These are phyloP conservation scores for Dallia pectoralis DNA, from an alignment of 2,797 vertebrate genomes.

Conservation along the genomic window DNA sequence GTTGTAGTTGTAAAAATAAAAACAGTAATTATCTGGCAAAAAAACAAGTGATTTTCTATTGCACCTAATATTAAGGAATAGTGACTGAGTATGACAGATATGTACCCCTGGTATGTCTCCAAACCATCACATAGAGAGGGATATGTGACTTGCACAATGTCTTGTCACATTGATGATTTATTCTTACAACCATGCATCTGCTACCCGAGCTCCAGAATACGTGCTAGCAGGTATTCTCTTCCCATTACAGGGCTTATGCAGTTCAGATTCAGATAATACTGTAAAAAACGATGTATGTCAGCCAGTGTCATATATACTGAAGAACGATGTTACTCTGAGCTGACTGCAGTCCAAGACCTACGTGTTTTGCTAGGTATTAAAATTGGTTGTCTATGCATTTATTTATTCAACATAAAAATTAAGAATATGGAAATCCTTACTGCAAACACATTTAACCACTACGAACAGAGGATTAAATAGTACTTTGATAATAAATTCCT, in stretches of 20 bases:
- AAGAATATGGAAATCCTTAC: neutral
- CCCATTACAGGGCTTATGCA: slow-evolving; percentile 1
- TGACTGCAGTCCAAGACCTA: neutral
- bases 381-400: neutral
- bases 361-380: neutral
- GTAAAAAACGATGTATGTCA: neutral
- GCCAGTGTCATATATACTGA: neutral
- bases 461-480: neutral
- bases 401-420: neutral
- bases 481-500: neutral
- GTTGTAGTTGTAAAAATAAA: neutral
- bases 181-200: neutral
- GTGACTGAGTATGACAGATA: neutral
- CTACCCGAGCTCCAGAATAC: neutral
- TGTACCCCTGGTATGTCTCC: neutral
- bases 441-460: neutral
- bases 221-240: neutral
- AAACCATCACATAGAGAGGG: neutral
- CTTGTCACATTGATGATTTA: neutral
- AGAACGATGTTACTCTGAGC: neutral
- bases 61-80: too few relatives aligned
- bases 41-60: neutral
- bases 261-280: neutral
- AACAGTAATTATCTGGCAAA: neutral
- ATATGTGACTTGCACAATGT: neutral